phyloP scores from a whole-genome alignment of 2,888 invertebrate genomes.

The Epinotia ramella region DNA sequence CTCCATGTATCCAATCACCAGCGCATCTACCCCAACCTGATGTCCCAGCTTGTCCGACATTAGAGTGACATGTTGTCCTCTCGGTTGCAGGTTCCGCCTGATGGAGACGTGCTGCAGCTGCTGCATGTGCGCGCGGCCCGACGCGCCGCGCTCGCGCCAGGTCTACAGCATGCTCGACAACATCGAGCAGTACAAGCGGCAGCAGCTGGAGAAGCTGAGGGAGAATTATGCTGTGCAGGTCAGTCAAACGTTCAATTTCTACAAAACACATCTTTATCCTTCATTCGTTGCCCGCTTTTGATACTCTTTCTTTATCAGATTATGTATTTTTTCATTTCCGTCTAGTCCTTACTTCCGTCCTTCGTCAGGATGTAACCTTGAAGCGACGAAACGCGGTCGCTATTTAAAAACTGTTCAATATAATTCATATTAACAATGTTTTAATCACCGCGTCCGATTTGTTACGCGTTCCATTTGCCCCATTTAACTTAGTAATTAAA shows the following conservation, averaged over 20 bases:
- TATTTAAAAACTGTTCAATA: background rate
- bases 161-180: constrained; percentile 95
- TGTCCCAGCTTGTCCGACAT: background rate
- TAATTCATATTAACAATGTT: background rate
- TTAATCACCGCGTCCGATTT: background rate
- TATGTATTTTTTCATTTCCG: background rate
- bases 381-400: background rate
- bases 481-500: background rate
- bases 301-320: background rate
- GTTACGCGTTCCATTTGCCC: background rate
- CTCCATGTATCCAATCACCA: background rate
- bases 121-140: constrained; percentile 89
- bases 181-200: constrained; percentile 95
- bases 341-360: background rate
- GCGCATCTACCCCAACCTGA: background rate
- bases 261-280: background rate
- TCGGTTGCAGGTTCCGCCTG: constrained; percentile 87
- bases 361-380: background rate
- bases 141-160: constrained; percentile 92
- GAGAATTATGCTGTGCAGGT: constrained; percentile 97
- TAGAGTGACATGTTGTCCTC: background rate
- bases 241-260: constrained; percentile 49
- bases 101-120: constrained; percentile 92
- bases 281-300: background rate
- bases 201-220: constrained; percentile 93